Base-by-base conservation (phyloP, 2,888 invertebrate genomes). In the Agrotis puta region DNA sequence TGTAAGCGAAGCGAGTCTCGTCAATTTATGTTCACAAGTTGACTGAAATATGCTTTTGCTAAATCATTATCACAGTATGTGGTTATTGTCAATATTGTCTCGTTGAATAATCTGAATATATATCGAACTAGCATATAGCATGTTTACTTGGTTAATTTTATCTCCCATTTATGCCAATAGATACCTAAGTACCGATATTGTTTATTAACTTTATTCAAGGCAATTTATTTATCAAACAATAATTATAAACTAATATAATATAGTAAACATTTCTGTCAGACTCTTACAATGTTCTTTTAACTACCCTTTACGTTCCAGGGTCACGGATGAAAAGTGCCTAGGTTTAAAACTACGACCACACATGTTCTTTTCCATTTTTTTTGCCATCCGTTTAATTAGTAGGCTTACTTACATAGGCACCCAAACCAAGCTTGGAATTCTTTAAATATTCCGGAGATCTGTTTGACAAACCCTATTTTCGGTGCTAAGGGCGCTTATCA, bases 151-250 rank as follows among this genome's bases (percentile, higher is more conserved):
- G 1, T 56, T n/a, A 33, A n/a, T n/a, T 9, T 39, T 54, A 54
- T 56, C n/a, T n/a, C 33, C 27, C 2, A 39, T 9, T 39, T 39
- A 39, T 39, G 1, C 33, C n/a, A 33, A 33, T n/a, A 56, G 27
- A n/a, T 24, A n/a, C n/a, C n/a, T n/a, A 69, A 11, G 7, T 43
- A 53, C 16, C 7, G 33, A 16, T 47, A 47, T 39, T 71, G 72
- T 71, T 70, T 72, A 71, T 62, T 54, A 53, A 73, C 24, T 24
- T 4, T 1, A 53, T 6, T 61, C 61, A 47, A 71, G 73, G 70
- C 24, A 61, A 69, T 48, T 14, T 16, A 27, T 16, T 47, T 69
- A 69, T 69, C 45, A 5, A n/a, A 45, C 13, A 16, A 13, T n/a
- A 27, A 13, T n/a, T 13, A 54, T 0, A n/a, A 33, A 5, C 54